Conservation (phyloP, 2,888 invertebrate species). For the Dicyrtoma fusca region DNA sequence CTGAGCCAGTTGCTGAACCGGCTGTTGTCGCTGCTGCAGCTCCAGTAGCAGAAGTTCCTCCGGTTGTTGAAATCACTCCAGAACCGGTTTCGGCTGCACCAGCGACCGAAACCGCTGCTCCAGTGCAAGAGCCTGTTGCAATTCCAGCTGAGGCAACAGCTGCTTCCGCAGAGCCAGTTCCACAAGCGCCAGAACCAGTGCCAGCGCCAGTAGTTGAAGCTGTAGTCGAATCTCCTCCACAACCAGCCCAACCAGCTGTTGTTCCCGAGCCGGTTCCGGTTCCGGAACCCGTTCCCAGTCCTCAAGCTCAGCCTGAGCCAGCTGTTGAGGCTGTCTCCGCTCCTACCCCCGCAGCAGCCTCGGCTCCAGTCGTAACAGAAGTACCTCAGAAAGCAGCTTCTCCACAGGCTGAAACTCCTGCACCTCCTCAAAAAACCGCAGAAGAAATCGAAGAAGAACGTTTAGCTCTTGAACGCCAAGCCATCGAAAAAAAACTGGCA, state of each 20-base stretch:
- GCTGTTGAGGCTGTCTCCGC: slow-evolving; percentile 26
- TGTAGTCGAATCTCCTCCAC: slow-evolving; percentile 29
- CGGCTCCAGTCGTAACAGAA: not conserved
- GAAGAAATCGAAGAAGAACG: slow-evolving; percentile 49
- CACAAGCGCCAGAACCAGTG: not conserved
- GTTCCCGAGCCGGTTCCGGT: slow-evolving; percentile 44
- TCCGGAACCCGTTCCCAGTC: slow-evolving; percentile 38
- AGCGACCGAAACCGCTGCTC: slow-evolving; percentile 9
- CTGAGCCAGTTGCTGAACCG: slow-evolving; percentile 27
- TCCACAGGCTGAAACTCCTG: not conserved
- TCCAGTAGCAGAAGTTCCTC: slow-evolving; percentile 12
- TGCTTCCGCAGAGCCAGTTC: not conserved
- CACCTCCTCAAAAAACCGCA: slow-evolving; percentile 9
- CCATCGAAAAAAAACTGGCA: slow-evolving; percentile 53
- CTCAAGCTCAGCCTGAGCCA: slow-evolving; percentile 38
- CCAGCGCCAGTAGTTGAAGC: slow-evolving; percentile 10
- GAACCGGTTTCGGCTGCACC: slow-evolving; percentile 20
- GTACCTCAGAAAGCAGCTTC: not conserved
- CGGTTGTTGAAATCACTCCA: slow-evolving; percentile 28
- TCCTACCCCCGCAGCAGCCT: not conserved
- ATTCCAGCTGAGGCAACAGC: slow-evolving; percentile 9
- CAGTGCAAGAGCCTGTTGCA: slow-evolving; percentile 24
- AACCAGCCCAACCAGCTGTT: slow-evolving; percentile 37
- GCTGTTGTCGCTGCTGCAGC: slow-evolving; percentile 20
- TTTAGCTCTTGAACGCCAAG: slow-evolving; percentile 47